A percentile compares a stretch with the other conserved stretches of the same genome.
Evolutionary conservation across 2,888 invertebrate genomes (phyloP).

Genomic region (Trissonchulus sp.): DNA sequence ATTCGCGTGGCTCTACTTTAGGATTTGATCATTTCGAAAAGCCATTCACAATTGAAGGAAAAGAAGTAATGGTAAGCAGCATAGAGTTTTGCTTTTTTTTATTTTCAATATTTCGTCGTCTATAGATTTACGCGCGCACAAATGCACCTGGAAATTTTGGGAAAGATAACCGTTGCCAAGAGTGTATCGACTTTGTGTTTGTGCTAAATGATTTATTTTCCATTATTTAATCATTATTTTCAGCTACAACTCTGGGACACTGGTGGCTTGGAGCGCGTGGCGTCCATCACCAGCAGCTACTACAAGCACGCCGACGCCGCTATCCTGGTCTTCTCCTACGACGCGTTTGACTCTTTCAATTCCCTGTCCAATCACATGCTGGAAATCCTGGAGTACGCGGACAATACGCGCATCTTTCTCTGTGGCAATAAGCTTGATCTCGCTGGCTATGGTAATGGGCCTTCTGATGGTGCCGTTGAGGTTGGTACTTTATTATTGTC

Average conservation of each 20-base stretch:
- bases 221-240: too few relatives aligned
- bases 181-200: too few relatives aligned
- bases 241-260: conserved; percentile 93
- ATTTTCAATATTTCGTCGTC: background rate
- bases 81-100: background rate
- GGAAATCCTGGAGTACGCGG: conserved; percentile 86
- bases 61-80: conserved; percentile 71
- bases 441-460: conserved; percentile 61
- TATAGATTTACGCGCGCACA: conserved; percentile 11
- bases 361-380: conserved; percentile 81
- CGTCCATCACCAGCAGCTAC: conserved; percentile 87
- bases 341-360: conserved; percentile 85
- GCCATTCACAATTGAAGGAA: conserved; percentile 68
- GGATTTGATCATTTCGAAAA: conserved; percentile 85
- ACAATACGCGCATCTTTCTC: conserved; percentile 87
- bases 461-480: conserved; percentile 17
- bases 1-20: conserved; percentile 75
- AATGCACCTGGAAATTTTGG: too few relatives aligned
- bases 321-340: conserved; percentile 79
- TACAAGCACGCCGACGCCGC: conserved; percentile 93
- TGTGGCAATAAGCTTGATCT: conserved; percentile 86
- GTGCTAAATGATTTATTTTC: too few relatives aligned
- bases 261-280: conserved; percentile 91
- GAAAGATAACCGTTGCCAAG: too few relatives aligned
- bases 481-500: too few relatives aligned